These are phyloP conservation scores for Nasonia oneida DNA, from an alignment of 2,888 invertebrate species.

Conservation along the genomic window DNA sequence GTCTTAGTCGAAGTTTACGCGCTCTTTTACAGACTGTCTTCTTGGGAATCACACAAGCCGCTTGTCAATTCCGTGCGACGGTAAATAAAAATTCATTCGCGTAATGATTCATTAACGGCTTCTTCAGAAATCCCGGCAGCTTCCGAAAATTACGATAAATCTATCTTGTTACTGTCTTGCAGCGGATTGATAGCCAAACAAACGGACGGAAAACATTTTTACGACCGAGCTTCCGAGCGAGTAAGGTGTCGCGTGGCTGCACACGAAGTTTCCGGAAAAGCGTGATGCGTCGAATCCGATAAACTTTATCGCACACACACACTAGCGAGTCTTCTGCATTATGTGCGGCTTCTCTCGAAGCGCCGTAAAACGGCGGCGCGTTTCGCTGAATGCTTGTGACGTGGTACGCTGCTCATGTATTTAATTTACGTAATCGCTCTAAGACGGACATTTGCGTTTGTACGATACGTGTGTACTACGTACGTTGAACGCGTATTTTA, in stretches of 20 bases:
- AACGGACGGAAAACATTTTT: conserved; percentile 1
- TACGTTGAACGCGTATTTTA: neutral
- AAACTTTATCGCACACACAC: conserved; percentile 15
- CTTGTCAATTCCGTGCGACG: neutral
- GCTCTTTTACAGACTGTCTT: neutral
- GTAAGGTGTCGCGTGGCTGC: neutral
- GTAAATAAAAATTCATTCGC: neutral
- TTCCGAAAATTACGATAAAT: neutral
- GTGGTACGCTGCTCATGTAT: neutral
- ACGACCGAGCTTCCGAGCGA: neutral
- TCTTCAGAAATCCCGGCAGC: neutral
- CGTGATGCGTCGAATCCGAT: neutral
- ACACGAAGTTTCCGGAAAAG: conserved; percentile 8
- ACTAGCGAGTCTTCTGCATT: conserved; percentile 4
- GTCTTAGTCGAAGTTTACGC: neutral
- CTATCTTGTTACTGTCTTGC: neutral
- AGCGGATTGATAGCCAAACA: neutral
- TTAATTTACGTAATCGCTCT: conserved; percentile 19
- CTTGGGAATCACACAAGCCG: too few relatives aligned
- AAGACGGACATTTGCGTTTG: neutral
- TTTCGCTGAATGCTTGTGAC: conserved; percentile 8
- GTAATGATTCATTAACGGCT: neutral
- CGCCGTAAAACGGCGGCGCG: neutral
- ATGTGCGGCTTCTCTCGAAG: neutral
- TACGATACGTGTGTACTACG: neutral